Percentiles rank a stretch among this genome's conserved stretches.
Evolutionary conservation across 2,888 invertebrate genomes (phyloP).

Genomic region (Pollenia amentaria): DNA sequence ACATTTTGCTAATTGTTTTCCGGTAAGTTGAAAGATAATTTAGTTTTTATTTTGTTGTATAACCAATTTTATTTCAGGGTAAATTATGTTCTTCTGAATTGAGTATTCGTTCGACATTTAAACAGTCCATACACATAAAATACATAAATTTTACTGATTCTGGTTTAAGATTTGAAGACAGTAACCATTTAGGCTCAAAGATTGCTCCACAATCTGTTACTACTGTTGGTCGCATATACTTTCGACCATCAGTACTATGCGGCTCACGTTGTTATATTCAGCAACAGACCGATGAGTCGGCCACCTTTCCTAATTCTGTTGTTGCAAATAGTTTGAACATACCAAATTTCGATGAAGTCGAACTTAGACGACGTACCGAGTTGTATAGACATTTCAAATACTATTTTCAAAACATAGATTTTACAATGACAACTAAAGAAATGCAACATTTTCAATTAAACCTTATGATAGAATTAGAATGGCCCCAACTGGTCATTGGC

Average conservation of each 20-base stretch:
- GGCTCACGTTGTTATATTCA: slow-evolving; percentile 82
- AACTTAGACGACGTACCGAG: slow-evolving; percentile 82
- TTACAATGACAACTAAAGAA: slow-evolving; percentile 82
- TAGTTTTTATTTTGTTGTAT: background rate
- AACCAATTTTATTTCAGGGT: slow-evolving; percentile 85
- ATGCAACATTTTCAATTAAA: slow-evolving; percentile 82
- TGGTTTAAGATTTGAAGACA: slow-evolving; percentile 86
- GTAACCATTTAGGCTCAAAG: slow-evolving; percentile 81
- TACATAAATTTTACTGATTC: slow-evolving; percentile 86
- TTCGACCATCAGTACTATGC: slow-evolving; percentile 91
- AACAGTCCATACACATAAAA: slow-evolving; percentile 90
- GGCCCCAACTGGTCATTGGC: slow-evolving; percentile 83
- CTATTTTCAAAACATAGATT: slow-evolving; percentile 81
- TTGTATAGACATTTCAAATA: slow-evolving; percentile 82
- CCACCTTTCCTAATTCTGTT: slow-evolving; percentile 68
- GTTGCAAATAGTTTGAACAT: slow-evolving; percentile 67
- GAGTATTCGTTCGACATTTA: slow-evolving; percentile 92
- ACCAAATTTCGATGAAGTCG: slow-evolving; percentile 81
- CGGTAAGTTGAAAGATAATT: slow-evolving; percentile 86
- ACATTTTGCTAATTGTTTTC: slow-evolving; percentile 92
- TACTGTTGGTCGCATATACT: slow-evolving; percentile 87
- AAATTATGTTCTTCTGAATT: slow-evolving; percentile 91
- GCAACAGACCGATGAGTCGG: slow-evolving; percentile 72
- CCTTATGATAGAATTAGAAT: slow-evolving; percentile 82
- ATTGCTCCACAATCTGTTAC: slow-evolving; percentile 86